phyloP scores from a whole-genome alignment of 37 sponge, comb jelly and placozoan genomes.

The Bolinopsis microptera region DNA sequence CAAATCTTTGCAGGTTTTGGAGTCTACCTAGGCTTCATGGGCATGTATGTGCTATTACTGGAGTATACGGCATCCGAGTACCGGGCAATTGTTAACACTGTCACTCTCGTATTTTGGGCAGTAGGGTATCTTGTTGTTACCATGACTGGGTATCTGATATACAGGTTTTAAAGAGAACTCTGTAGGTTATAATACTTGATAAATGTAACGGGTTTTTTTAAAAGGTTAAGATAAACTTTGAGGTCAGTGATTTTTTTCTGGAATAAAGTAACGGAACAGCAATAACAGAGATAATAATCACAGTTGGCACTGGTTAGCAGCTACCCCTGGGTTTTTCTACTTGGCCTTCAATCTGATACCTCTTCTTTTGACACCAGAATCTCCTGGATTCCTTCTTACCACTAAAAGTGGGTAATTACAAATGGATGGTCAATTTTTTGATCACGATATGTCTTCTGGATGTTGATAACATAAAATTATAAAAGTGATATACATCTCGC shows the following conservation, averaged over 20 bases:
- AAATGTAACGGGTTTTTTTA: no score
- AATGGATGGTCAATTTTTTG: no score
- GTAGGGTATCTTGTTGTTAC: not conserved
- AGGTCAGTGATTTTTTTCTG: no score
- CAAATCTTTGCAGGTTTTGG: not conserved
- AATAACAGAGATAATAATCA: no score
- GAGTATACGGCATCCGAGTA: not conserved
- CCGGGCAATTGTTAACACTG: not conserved
- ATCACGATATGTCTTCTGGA: no score
- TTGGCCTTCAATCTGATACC: not conserved
- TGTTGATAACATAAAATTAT: no score
- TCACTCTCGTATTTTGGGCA: not conserved
- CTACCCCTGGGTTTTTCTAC: not conserved
- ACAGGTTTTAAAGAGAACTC: no score
- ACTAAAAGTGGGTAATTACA: not conserved
- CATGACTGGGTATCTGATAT: not conserved
- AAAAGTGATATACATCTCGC: no score
- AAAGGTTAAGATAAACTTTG: no score
- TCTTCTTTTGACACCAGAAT: not conserved
- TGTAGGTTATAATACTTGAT: no score
- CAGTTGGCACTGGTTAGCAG: slow-evolving; percentile 52
- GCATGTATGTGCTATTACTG: not conserved
- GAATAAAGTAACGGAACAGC: no score
- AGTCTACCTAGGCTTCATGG: not conserved
- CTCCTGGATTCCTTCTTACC: not conserved